Base-by-base conservation (phyloP, 2,797 vertebrate species). In the Peromyscus melanophrys region DNA sequence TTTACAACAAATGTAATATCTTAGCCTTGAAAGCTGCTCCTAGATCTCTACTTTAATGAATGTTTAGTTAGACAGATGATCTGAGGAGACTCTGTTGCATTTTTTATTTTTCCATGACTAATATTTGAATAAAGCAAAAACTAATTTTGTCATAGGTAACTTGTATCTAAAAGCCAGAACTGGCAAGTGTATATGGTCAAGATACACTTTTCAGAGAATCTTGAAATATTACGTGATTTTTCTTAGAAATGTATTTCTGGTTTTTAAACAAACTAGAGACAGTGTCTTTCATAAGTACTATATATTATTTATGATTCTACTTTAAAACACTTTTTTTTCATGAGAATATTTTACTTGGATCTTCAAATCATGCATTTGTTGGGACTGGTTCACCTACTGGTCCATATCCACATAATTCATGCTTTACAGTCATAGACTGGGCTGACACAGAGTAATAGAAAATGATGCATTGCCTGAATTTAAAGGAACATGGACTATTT, bases 391-490 rank as follows among this genome's bases (percentile, higher is more conserved):
- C 95, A 98, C 97, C 92, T 98, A 95, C 97, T 98, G 97, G 98
- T 98, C 98, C 97, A 95, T 97, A 97, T 97, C 97, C 97, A 98
- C 98, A 98, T 98, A 99, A 98, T 97, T 99, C 98, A 99, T 98
- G 98, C 97, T 98, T 98, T 99, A 97, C 96, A 97, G 95, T 98
- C 98, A 97, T 89, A 98, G 98, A 98, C 98, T 98, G 97, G 98
- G 98, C 97, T 99, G 99, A 98, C 98, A 98, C 90, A 96, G 85
- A 94, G 97, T 98, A 98, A 98, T 98, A 98, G 98, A 99, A 99
- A 98, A 98, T 99, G 98, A 99, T 99, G 77, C 98, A 99, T 99
- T 98, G 98, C 98, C 96, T 99, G 98, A 99, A 98, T 99, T 99
- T 99, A 98, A 98, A 99, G 98, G 97, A 98, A 99, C 98, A 99